Evolutionary conservation across 2,888 invertebrate species (phyloP), one percentile per base, ranked within the genome.

Genomic region (Leucoma salicis): DNA sequence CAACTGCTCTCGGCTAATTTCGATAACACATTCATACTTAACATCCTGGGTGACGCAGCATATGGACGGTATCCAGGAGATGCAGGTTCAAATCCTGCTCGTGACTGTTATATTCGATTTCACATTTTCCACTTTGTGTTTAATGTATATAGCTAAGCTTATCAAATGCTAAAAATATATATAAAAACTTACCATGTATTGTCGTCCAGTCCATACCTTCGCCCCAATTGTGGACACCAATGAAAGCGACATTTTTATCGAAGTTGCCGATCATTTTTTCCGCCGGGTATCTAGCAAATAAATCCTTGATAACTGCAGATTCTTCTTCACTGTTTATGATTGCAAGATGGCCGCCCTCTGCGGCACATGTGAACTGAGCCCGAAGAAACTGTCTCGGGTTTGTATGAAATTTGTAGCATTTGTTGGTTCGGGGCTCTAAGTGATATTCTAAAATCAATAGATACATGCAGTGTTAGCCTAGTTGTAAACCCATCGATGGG

Each of bases 401-500:
- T 0, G 31, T 48, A 47, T 78, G 78, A 51, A 75, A 72, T 47
- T 79, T 78, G 54, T 79, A 79, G 37, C 78, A 79, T 25, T 57
- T 71, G 1, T 68, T 63, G 0, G 78, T 76, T 1, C 63, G 43
- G 0, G 28, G 2, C 2, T 73, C 64, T 1, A 62, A 25, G 0
- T 11, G 47, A 42, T 79, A 79, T n/a, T 47, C 78, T 78, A 21
- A 21, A 21, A 21, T 21, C 6, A 21, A 21, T 2, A 21, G 7
- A 21, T 21, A n/a, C n/a, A n/a, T n/a, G n/a, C n/a, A n/a, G n/a
- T n/a, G n/a, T n/a, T n/a, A n/a, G n/a, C n/a, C n/a, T n/a, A n/a
- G n/a, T n/a, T n/a, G n/a, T n/a, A n/a, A n/a, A n/a, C n/a, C n/a
- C n/a, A n/a, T n/a, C n/a, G n/a, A n/a, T n/a, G n/a, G n/a, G n/a